phyloP scores from a whole-genome alignment of 2,888 invertebrate species.

The Gryllus longicercus region DNA sequence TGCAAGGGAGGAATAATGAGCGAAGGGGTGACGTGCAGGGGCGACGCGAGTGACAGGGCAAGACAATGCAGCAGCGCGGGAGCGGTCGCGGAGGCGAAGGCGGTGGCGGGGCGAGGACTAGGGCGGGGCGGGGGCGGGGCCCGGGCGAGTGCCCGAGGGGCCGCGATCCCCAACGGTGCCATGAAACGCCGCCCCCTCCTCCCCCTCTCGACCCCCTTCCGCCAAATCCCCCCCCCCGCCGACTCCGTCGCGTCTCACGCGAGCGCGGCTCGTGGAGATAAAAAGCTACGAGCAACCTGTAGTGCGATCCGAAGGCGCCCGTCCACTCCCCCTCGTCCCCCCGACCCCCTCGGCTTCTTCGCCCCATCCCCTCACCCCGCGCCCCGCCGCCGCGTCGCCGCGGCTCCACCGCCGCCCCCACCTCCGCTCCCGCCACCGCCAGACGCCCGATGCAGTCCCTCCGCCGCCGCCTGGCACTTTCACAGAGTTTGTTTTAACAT shows the following conservation, averaged over 20 bases:
- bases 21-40: background rate
- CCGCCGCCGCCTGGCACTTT: background rate
- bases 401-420: background rate
- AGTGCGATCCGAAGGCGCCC: slow-evolving; percentile 8
- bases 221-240: background rate
- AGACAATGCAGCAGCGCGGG: background rate
- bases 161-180: background rate
- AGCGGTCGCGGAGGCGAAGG: no score
- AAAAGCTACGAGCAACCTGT: slow-evolving; percentile 17
- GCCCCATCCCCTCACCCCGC: background rate
- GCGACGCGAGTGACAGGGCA: background rate
- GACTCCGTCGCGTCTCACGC: background rate
- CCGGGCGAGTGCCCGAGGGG: background rate
- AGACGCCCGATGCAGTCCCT: background rate
- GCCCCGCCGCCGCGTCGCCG: background rate
- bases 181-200: background rate
- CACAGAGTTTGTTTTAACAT: slow-evolving; percentile 8
- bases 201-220: background rate
- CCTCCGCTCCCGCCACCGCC: no score
- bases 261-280: background rate
- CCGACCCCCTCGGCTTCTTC: background rate
- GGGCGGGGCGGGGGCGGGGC: background rate
- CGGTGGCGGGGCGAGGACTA: background rate
- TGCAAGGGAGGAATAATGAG: no score
- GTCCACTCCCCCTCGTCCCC: background rate